These are phyloP conservation scores for Heliconius hortense DNA, from an alignment of 2,888 invertebrate genomes.

Conservation along the genomic window DNA sequence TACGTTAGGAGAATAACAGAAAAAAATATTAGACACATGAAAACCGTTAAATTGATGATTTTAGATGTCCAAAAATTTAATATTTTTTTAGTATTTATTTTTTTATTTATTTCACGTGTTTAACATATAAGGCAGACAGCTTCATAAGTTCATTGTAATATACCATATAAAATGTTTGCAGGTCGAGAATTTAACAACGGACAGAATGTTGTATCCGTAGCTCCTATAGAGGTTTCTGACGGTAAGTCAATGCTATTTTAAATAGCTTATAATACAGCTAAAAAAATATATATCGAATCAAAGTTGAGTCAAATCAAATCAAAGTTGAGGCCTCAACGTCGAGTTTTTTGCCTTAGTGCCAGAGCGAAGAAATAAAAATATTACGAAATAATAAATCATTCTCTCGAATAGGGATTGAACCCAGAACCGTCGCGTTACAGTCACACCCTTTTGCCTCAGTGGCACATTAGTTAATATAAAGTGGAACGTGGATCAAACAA, in stretches of 20 bases:
- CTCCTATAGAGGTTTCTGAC: conserved; percentile 76
- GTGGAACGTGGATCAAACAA: background rate
- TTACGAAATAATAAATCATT: no score
- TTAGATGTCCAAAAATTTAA: background rate
- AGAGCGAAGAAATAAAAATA: no score
- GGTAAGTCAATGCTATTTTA: conserved; percentile 58
- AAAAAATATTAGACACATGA: background rate
- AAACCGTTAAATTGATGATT: background rate
- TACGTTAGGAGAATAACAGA: background rate
- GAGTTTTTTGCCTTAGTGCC: no score
- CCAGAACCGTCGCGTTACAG: no score
- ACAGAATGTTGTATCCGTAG: conserved; percentile 78
- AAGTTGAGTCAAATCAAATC: no score
- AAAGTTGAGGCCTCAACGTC: no score
- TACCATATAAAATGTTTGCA: conserved; percentile 54
- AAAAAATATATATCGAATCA: no score
- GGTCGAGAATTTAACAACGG: conserved; percentile 76
- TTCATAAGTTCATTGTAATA: background rate
- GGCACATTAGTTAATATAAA: background rate
- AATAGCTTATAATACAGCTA: background rate
- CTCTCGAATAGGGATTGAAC: no score
- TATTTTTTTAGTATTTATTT: background rate
- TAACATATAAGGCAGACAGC: background rate
- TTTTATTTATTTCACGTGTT: no score
- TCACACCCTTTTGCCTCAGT: no score